Percentiles rank a stretch among this genome's conserved stretches.
Evolutionary conservation across 2,113 vertebrate species (phyloP).

Genomic region (Epinephelus lanceolatus): DNA sequence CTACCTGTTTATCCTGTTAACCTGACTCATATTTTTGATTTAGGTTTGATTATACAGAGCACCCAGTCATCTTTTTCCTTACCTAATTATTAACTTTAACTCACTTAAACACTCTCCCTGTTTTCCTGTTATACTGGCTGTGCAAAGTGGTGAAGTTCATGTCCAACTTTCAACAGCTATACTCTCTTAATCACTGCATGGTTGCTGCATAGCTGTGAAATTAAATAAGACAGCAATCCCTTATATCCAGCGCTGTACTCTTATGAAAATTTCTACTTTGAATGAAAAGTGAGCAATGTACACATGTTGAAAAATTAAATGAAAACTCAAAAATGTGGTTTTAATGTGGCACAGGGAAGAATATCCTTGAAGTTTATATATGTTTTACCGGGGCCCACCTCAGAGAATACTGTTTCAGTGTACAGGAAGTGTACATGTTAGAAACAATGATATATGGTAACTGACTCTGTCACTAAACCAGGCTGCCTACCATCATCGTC

Average conservation of each 20-base stretch:
- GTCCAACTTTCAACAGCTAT: not conserved
- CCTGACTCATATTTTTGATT: too few species aligned
- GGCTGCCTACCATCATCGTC: not conserved
- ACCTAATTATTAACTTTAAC: not conserved
- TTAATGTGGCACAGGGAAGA: not conserved
- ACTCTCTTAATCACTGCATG: not conserved
- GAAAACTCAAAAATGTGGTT: not conserved
- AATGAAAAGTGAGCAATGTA: not conserved
- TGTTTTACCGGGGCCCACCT: not conserved
- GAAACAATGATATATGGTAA: not conserved
- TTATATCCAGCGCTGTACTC: constrained; percentile 5
- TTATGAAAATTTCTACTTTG: not conserved
- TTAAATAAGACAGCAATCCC: not conserved
- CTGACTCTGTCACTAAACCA: not conserved
- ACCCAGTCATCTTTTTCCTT: too few species aligned
- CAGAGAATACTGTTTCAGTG: not conserved
- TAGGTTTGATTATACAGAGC: too few species aligned
- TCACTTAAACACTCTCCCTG: not conserved
- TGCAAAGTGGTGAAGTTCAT: not conserved
- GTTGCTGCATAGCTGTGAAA: not conserved
- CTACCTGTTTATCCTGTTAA: too few species aligned
- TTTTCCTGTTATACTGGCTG: not conserved
- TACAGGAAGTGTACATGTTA: not conserved
- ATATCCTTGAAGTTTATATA: not conserved
- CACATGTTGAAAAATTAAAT: not conserved